Conservation (phyloP, 1,140 invertebrate species). For the Teleopsis dalmanni region DNA sequence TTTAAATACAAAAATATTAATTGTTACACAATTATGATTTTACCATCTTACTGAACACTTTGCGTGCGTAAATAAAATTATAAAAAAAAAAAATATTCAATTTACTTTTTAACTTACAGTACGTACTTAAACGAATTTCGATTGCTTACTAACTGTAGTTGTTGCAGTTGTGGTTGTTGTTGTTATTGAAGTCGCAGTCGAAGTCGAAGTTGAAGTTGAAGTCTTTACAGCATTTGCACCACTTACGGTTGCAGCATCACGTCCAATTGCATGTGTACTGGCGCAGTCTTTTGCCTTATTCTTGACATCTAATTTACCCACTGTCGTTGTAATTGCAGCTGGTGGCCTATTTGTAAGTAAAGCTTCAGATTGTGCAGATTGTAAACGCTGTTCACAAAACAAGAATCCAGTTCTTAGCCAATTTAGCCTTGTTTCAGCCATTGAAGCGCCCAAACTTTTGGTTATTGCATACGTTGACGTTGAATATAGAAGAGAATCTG, state of each 20-base stretch:
- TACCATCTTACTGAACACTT: no score
- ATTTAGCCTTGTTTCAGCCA: conserved; percentile 32
- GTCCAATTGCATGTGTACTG: not conserved
- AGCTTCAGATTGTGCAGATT: conserved; percentile 36
- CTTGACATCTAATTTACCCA: no score
- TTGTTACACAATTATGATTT: no score
- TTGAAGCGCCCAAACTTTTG: conserved; percentile 32
- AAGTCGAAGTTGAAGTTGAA: not conserved
- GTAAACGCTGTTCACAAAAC: conserved; percentile 38
- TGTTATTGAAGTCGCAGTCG: not conserved
- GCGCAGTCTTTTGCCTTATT: not conserved
- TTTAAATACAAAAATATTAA: no score
- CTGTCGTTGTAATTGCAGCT: no score
- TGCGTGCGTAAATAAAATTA: no score
- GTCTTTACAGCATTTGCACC: not conserved
- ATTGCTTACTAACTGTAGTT: no score
- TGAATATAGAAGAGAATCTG: not conserved
- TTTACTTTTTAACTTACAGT: no score
- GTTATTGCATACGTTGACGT: conserved; percentile 18
- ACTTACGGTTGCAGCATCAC: conserved; percentile 1
- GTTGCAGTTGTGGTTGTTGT: no score
- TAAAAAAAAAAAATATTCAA: no score
- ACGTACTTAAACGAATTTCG: no score
- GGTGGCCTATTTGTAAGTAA: no score
- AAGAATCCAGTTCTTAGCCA: conserved; percentile 32